These are phyloP conservation scores for Trachelus tabidus DNA, from an alignment of 2,888 invertebrate genomes.

Conservation along the genomic window DNA sequence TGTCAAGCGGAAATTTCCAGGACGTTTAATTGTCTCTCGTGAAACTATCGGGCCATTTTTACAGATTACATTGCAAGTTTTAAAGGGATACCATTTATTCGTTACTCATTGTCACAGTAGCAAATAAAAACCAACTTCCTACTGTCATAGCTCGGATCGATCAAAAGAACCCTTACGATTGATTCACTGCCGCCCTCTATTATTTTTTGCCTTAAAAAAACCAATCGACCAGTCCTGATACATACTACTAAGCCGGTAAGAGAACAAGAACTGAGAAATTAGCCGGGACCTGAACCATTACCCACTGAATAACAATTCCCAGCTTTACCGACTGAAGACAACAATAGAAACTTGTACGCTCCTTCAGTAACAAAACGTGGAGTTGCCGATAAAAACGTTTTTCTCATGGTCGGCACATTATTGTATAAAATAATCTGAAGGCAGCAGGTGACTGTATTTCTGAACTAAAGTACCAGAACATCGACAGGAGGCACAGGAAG, in stretches of 20 bases:
- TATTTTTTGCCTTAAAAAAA: not conserved
- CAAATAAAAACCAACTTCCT: not conserved
- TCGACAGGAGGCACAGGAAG: not conserved
- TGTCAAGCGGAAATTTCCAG: not conserved
- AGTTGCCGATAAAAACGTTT: not conserved
- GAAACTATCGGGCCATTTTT: not conserved
- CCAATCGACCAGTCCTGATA: not conserved
- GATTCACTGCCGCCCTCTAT: not conserved
- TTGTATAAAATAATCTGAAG: not conserved
- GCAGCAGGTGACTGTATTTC: not conserved
- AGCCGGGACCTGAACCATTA: not conserved
- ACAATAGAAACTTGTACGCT: not conserved
- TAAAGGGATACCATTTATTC: not conserved
- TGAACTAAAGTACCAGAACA: not conserved
- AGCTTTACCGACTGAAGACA: not conserved
- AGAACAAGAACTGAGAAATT: not conserved
- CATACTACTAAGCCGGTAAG: not conserved
- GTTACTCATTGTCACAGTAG: not conserved
- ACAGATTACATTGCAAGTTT: not conserved
- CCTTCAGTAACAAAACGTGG: not conserved
- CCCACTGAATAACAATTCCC: not conserved
- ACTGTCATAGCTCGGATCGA: not conserved
- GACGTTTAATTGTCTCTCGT: not conserved
- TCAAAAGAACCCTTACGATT: not conserved
- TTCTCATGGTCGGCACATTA: not conserved